These are phyloP conservation scores for Amphipoea oculea DNA, from an alignment of 2,888 invertebrate genomes.

Conservation along the genomic window DNA sequence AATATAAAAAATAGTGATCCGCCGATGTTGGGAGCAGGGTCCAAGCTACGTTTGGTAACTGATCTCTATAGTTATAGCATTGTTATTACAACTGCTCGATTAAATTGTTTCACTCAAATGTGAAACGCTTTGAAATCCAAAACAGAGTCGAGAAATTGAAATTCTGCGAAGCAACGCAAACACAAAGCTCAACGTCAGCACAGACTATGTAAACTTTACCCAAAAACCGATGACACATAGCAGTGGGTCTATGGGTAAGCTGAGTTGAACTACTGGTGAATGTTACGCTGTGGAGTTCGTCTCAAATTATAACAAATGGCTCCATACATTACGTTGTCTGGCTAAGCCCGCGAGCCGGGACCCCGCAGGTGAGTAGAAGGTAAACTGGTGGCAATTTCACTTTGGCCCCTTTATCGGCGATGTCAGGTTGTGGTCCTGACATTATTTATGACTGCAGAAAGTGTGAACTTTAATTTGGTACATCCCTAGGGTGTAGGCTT, in stretches of 20 bases:
- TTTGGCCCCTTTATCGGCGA: slow-evolving; percentile 68
- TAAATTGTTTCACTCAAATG: slow-evolving; percentile 2
- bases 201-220: slow-evolving; percentile 19
- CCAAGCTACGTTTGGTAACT: slow-evolving; percentile 2
- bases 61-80: not conserved
- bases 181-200: slow-evolving; percentile 7
- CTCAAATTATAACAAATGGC: slow-evolving; percentile 82
- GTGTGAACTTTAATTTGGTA: slow-evolving; percentile 64
- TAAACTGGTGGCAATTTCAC: slow-evolving; percentile 68
- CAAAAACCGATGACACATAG: slow-evolving; percentile 11
- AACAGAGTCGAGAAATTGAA: not conserved
- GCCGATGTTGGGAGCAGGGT: too few relatives aligned
- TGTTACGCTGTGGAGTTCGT: slow-evolving; percentile 64
- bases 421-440: slow-evolving; percentile 63
- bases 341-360: slow-evolving; percentile 61
- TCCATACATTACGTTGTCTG: slow-evolving; percentile 76
- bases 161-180: slow-evolving; percentile 38
- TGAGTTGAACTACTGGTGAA: slow-evolving; percentile 58
- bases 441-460: slow-evolving; percentile 67
- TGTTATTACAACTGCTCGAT: not conserved
- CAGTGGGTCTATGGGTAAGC: slow-evolving; percentile 21
- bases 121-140: slow-evolving; percentile 9
- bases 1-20: too few relatives aligned
- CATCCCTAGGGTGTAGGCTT: slow-evolving; percentile 46
- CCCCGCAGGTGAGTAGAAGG: slow-evolving; percentile 61